Base-by-base conservation (phyloP, 2,113 vertebrate species). In the Melanotaenia duboulayi region DNA sequence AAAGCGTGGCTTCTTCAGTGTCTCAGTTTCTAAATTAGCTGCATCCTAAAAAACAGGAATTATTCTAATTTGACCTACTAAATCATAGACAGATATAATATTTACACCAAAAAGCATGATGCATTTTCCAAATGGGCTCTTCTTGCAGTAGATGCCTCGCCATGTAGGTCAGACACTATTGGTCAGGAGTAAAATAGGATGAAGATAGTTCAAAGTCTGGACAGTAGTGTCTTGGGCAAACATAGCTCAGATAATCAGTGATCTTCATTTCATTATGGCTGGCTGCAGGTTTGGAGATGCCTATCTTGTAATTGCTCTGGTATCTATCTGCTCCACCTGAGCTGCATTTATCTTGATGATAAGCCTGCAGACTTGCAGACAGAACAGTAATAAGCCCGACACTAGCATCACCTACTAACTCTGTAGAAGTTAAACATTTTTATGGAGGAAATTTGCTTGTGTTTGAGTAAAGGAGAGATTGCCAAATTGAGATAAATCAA, bases 231-330 rank as follows among this genome's bases (percentile, higher is more conserved):
- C 54, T 16, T n/a, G 62, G 82, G 63, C 44, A 77, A 69, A 75
- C 76, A 24, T 20, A 50, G 60, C 70, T 74, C 16, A 51, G 55
- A 62, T 67, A 71, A 67, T 23, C 56, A 64, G 32, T 10, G 63
- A 84, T 80, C 66, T 73, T 44, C 70, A 35, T 48, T 48, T 48
- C 44, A 19, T 7, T 2, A 49, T 19, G 35, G 20, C 58, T 65
- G 48, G 54, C 63, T 57, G 73, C 76, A 55, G 82, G 74, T 81
- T 55, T 63, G 65, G 56, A 84, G 78, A 84, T 69, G 74, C 39
- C 50, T 82, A 79, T 78, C 83, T 62, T 52, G 55, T 84, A 82
- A 87, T 84, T 84, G 76, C 81, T 74, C 67, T 76, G 35, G 67
- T 76, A 84, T 76, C 80, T 66, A n/a, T 60, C 50, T 28, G 55